Percentiles rank a stretch among this genome's conserved stretches.
Evolutionary conservation across 2,888 invertebrate species (phyloP).

Genomic region (Baronia brevicornis): DNA sequence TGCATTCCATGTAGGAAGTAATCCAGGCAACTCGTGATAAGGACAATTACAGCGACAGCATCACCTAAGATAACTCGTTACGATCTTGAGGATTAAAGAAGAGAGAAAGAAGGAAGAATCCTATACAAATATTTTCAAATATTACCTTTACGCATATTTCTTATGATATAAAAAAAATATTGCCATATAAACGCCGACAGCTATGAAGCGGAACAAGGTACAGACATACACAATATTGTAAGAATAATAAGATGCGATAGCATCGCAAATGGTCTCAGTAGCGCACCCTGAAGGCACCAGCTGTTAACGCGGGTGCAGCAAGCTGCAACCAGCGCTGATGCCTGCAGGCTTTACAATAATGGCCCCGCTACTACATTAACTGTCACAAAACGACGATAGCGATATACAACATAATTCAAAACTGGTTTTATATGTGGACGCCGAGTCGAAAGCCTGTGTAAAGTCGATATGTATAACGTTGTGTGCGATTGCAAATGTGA

Average conservation of each 20-base stretch:
- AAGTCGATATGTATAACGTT: slow-evolving; percentile 27
- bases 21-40: too few species aligned
- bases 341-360: slow-evolving; percentile 47
- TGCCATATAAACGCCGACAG: slow-evolving; percentile 28
- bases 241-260: slow-evolving; percentile 32
- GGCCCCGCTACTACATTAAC: slow-evolving; percentile 23
- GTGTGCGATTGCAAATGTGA: not conserved
- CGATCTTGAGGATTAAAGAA: too few species aligned
- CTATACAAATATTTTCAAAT: too few species aligned
- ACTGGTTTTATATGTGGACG: slow-evolving; percentile 12
- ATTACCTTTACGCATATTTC: too few species aligned
- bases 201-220: slow-evolving; percentile 24
- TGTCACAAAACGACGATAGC: slow-evolving; percentile 1
- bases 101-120: too few species aligned
- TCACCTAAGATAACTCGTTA: too few species aligned
- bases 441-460: slow-evolving; percentile 3
- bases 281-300: slow-evolving; percentile 48
- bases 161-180: not conserved
- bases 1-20: too few species aligned
- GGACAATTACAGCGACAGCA: too few species aligned
- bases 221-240: slow-evolving; percentile 28
- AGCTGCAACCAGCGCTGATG: slow-evolving; percentile 22
- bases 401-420: slow-evolving; percentile 24
- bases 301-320: slow-evolving; percentile 24
- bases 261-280: slow-evolving; percentile 43